Evolutionary conservation across 2,797 vertebrate genomes (phyloP), one percentile per base, ranked within the genome.

Genomic region (Sciaenops ocellatus): DNA sequence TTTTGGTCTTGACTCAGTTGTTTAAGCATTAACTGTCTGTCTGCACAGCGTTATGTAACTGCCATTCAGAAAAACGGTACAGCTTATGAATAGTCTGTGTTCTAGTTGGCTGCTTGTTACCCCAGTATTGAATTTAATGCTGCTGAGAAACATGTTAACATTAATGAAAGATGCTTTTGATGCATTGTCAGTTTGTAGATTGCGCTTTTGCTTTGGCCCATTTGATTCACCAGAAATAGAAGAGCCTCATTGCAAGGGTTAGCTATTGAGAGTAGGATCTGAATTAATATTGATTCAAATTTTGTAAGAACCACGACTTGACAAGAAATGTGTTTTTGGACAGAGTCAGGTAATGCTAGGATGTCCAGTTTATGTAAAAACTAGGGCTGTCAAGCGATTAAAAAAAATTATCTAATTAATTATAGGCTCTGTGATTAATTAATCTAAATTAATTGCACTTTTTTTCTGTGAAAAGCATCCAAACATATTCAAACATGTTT

Each of bases 41-140:
- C 11, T 51, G 57, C 2, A 7, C 60, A 41, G 17, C 34, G 3
- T 80, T 82, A 63, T 60, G 46, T 70, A 87, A 84, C 59, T 13
- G 16, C 46, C 69, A 60, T 63, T 80, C 51, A 76, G 60, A 69
- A 28, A 62, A 73, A 44, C 59, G 60, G 30, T 20, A 30, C 65
- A 55, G 8, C 34, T 47, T 70, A 48, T 89, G 67, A 75, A 75
- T 66, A 67, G 64, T 30, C 61, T 65, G 63, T 64, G 77, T 84
- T 62, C 46, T 46, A 77, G 18, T 34, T 64, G 64, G 22, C 61
- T 66, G 71, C 44, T 48, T 57, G n/a, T 41, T 67, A 15, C 20
- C 5, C 13, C n/a, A 55, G 6, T 0, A 1, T 48, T 34, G 6
- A 63, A 22, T 63, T 48, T 50, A 3, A 51, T 30, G 13, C 22